Percentiles rank a stretch among this genome's conserved stretches.
Conservation (phyloP, 2,888 invertebrate genomes). For the Hyposoter dolosus region DNA sequence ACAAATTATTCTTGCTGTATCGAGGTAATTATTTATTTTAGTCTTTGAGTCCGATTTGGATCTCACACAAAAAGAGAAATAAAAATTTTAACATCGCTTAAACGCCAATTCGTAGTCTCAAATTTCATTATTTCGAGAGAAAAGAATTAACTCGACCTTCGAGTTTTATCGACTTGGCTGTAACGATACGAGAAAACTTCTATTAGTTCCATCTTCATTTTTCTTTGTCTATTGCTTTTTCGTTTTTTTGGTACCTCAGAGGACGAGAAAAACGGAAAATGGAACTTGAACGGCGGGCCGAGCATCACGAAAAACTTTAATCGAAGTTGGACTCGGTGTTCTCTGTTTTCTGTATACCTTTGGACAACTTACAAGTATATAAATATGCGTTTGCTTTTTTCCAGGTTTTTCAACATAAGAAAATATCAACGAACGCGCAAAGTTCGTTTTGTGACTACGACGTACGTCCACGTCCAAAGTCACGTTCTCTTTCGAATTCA, state of each 20-base stretch:
- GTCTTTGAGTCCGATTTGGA: neutral
- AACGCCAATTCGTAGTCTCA: slow-evolving; percentile 11
- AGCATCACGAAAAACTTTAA: slow-evolving; percentile 54
- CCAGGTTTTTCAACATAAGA: slow-evolving; percentile 42
- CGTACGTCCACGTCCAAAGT: slow-evolving; percentile 1
- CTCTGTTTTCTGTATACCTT: neutral
- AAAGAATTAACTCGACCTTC: slow-evolving; percentile 10
- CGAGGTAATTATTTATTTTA: neutral
- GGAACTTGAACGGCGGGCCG: slow-evolving; percentile 12
- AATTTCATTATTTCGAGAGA: slow-evolving; percentile 16
- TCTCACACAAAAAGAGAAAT: neutral
- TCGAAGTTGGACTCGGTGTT: slow-evolving; percentile 39
- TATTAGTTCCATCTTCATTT: slow-evolving; percentile 37
- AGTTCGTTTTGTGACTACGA: slow-evolving; percentile 35
- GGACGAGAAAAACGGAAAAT: slow-evolving; percentile 36
- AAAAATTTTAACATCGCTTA: neutral
- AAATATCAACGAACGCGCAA: slow-evolving; percentile 38
- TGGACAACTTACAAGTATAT: neutral
- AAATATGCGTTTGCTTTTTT: slow-evolving; percentile 1
- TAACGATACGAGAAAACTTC: slow-evolving; percentile 57
- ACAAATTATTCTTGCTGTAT: neutral
- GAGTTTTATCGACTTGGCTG: slow-evolving; percentile 44
- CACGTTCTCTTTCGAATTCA: slow-evolving; percentile 1
- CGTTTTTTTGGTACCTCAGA: neutral
- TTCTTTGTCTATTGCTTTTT: slow-evolving; percentile 11